A percentile compares a stretch with the other conserved stretches of the same genome.
Conservation (phyloP, 2,888 invertebrate species). For the Allygus modestus region DNA sequence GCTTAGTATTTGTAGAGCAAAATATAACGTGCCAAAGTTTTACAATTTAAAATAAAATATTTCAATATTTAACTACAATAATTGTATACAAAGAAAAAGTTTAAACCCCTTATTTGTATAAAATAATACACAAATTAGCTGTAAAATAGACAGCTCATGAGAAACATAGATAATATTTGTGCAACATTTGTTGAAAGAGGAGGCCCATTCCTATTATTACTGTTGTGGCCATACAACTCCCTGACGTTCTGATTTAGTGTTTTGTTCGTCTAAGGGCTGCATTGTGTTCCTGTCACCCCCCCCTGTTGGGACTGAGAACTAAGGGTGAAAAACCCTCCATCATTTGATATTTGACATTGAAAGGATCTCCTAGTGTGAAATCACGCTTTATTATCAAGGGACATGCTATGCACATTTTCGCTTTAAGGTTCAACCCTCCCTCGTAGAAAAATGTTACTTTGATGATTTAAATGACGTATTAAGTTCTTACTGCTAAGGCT, state of each 20-base stretch:
- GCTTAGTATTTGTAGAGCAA: too few relatives aligned
- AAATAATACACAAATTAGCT: too few relatives aligned
- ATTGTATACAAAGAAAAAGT: too few relatives aligned
- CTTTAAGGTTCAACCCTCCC: background rate
- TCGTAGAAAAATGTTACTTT: too few relatives aligned
- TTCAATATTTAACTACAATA: too few relatives aligned
- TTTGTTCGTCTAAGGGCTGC: conserved; percentile 42
- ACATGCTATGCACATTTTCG: background rate
- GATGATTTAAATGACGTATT: too few relatives aligned
- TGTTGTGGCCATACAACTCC: conserved; percentile 33
- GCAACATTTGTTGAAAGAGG: background rate
- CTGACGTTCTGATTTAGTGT: conserved; percentile 29
- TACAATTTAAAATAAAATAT: too few relatives aligned
- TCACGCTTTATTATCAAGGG: conserved; percentile 17
- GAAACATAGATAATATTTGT: background rate
- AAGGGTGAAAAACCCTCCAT: conserved; percentile 27
- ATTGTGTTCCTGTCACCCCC: conserved; percentile 26
- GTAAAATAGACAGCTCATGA: too few relatives aligned
- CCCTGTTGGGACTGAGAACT: background rate
- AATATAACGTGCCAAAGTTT: too few relatives aligned
- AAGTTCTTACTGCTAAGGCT: too few relatives aligned
- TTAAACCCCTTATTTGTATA: too few relatives aligned
- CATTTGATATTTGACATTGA: conserved; percentile 43
- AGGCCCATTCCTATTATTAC: conserved; percentile 30
- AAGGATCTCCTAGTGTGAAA: conserved; percentile 26